phyloP scores from a whole-genome alignment of 2,888 invertebrate species.

The Pandemis corylana region DNA sequence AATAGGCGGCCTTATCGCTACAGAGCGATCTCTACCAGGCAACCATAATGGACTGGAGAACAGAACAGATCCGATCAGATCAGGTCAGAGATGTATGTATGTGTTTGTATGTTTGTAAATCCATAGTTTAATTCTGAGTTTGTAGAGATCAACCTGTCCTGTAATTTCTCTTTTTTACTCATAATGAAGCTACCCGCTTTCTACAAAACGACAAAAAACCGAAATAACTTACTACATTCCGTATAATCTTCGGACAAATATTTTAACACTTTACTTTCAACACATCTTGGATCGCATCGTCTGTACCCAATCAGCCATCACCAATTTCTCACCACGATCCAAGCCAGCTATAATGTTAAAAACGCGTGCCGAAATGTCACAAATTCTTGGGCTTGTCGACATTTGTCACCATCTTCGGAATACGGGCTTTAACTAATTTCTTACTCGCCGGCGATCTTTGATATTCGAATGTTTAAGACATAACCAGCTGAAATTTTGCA shows the following conservation, averaged over 20 bases:
- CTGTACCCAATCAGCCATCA: slow-evolving; percentile 23
- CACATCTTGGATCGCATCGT: slow-evolving; percentile 14
- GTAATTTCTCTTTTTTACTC: no score
- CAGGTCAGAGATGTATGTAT: no score
- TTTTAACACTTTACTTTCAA: slow-evolving; percentile 23
- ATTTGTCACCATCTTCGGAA: slow-evolving; percentile 27
- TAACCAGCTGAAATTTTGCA: background rate
- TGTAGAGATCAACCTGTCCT: no score
- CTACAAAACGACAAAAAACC: background rate
- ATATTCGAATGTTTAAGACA: slow-evolving; percentile 4
- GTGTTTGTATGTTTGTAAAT: no score
- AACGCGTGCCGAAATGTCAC: slow-evolving; percentile 6
- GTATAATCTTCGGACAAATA: slow-evolving; percentile 7
- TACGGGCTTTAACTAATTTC: slow-evolving; percentile 34
- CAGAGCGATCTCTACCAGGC: no score
- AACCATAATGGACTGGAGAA: no score
- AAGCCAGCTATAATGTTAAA: slow-evolving; percentile 1
- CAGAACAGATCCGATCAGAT: no score
- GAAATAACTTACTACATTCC: background rate
- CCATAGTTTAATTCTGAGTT: no score
- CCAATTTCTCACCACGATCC: slow-evolving; percentile 27
- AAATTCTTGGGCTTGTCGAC: slow-evolving; percentile 23
- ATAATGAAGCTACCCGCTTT: background rate
- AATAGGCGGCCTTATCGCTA: no score
- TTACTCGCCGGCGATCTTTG: slow-evolving; percentile 16